Evolutionary conservation across 2,113 vertebrate genomes (phyloP).

Genomic region (Terrapene triunguis): DNA sequence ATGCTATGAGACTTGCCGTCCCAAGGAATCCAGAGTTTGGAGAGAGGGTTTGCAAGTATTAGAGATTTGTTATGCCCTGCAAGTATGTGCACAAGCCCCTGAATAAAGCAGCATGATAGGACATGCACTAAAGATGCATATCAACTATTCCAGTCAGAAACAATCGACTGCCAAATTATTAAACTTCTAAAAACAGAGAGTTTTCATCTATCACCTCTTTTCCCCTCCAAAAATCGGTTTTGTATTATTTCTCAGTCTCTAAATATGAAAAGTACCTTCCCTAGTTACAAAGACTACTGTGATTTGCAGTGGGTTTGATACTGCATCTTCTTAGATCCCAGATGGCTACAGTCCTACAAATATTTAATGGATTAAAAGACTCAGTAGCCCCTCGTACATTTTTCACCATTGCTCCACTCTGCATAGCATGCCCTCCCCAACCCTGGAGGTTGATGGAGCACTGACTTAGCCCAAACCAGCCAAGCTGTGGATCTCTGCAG

Average conservation of each 20-base stretch:
- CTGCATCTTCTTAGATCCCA: background rate
- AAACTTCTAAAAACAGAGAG: background rate
- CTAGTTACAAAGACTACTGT: background rate
- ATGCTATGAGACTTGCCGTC: background rate
- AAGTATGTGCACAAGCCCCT: background rate
- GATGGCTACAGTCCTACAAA: background rate
- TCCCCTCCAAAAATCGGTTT: accelerated
- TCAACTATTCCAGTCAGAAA: constrained; percentile 44
- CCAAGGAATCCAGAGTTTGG: background rate
- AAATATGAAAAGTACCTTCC: background rate
- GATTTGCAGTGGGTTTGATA: background rate
- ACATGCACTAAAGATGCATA: background rate
- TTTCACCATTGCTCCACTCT: background rate
- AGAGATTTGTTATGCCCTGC: background rate
- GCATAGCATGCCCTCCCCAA: background rate
- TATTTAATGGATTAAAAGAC: background rate
- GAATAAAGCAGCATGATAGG: background rate
- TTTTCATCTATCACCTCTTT: background rate
- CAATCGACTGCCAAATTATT: background rate
- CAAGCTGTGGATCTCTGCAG: background rate
- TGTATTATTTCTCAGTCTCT: background rate
- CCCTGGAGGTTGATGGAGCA: background rate
- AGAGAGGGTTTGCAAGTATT: background rate
- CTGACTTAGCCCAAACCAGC: background rate
- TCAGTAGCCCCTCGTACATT: accelerated